Evolutionary conservation across 2,113 vertebrate genomes (phyloP).

Genomic region (Syngnathus typhle): DNA sequence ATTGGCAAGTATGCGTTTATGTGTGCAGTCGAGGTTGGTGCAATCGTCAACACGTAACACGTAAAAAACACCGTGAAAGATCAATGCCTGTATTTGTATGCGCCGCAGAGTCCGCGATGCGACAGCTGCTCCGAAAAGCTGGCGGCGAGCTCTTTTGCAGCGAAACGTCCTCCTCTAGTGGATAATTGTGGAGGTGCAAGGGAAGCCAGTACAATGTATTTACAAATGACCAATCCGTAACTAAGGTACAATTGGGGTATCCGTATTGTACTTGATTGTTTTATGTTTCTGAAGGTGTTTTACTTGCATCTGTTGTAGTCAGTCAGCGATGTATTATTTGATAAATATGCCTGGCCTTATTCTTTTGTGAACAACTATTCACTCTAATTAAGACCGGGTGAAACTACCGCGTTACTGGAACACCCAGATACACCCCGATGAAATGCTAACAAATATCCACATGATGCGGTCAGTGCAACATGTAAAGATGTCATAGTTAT

Average conservation of each 20-base stretch:
- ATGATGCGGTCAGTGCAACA: neutral
- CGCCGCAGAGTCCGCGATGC: conserved; percentile 53
- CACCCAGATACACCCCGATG: neutral
- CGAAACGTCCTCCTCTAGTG: conserved; percentile 41
- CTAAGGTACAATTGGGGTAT: too few species aligned
- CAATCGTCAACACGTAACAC: conserved; percentile 18
- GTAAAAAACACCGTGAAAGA: conserved; percentile 33
- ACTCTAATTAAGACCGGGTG: neutral
- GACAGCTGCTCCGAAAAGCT: conserved; percentile 58
- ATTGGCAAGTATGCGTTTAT: neutral
- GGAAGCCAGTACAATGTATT: too few species aligned
- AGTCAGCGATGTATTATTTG: neutral
- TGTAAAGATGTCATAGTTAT: neutral
- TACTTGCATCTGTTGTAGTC: too few species aligned
- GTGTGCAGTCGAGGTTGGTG: conserved; percentile 33
- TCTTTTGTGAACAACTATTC: neutral
- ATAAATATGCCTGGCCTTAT: neutral
- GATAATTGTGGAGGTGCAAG: neutral
- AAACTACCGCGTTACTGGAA: neutral
- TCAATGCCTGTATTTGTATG: conserved; percentile 64
- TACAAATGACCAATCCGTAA: too few species aligned
- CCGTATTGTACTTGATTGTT: too few species aligned
- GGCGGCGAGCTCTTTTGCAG: neutral
- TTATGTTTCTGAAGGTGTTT: too few species aligned
- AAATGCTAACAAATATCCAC: neutral